Percentiles rank a stretch among this genome's conserved stretches.
These are phyloP conservation scores for Tinamus guttatus DNA, from an alignment of 2,113 vertebrate species.

Conservation along the genomic window DNA sequence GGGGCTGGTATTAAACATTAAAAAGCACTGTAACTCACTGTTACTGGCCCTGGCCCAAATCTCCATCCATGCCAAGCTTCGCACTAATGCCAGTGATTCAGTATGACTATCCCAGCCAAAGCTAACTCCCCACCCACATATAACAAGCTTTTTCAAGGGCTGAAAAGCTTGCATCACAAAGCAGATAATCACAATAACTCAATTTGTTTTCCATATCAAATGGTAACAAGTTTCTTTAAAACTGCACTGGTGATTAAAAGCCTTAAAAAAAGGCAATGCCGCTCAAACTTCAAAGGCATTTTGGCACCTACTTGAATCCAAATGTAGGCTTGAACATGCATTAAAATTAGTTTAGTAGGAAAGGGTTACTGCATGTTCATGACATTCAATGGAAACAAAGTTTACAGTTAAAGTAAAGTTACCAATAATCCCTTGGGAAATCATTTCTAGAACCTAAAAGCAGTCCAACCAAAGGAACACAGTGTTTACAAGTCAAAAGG, in stretches of 20 bases:
- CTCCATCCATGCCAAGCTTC: constrained; percentile 32
- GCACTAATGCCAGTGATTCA: constrained; percentile 57
- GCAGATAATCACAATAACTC: constrained; percentile 28
- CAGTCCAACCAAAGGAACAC: constrained; percentile 63
- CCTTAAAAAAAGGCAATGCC: not conserved
- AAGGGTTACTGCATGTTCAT: not conserved
- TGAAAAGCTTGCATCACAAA: constrained; percentile 39
- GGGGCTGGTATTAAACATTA: constrained; percentile 44
- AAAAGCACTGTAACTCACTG: constrained; percentile 15
- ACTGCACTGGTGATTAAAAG: not conserved
- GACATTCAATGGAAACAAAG: not conserved
- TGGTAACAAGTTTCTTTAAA: not conserved
- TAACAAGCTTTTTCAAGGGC: constrained; percentile 22
- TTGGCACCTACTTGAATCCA: not conserved
- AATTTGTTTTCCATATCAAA: not conserved
- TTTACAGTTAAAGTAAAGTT: not conserved
- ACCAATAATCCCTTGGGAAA: not conserved
- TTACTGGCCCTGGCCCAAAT: constrained; percentile 34
- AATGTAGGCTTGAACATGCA: not conserved
- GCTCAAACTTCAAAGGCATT: not conserved
- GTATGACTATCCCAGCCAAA: constrained; percentile 30
- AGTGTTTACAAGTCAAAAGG: constrained; percentile 75
- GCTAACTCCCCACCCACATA: constrained; percentile 50
- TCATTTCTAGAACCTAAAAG: constrained; percentile 19
- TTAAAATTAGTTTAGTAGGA: not conserved